Base-by-base conservation (phyloP, 2,113 vertebrate species). In the Sterna hirundo region DNA sequence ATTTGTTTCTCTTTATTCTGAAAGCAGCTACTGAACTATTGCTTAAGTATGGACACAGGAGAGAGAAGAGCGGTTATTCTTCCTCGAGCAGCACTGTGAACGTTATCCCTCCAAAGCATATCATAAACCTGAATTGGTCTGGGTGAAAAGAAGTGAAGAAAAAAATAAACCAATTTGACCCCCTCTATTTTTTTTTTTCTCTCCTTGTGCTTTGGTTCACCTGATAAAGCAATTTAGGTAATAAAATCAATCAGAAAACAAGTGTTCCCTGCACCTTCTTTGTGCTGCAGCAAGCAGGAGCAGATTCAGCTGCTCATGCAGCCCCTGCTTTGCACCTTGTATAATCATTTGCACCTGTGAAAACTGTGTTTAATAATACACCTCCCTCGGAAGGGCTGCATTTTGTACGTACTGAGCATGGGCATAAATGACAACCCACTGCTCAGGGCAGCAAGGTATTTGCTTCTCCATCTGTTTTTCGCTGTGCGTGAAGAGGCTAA, bases 161-260 rank as follows among this genome's bases (percentile, higher is more conserved):
- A 66, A 90, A 51, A 42, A 47, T 5, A 74, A 81, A 88, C 36
- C 60, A 21, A 1, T 72, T 72, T 77, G 34, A 44, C 30, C 38
- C 15, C 16, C 13, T 68, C 47, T 60, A 3, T 30, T 52, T 86
- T 79, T 30, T 79, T 30, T 77, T 89, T 68, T 14, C 19, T 51
- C 44, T 83, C 57, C 52, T 92, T 81, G 25, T 72, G 36, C 32
- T 92, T 90, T 87, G 42, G 22, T 46, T 91, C 77, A 91, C 49
- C 62, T 60, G 49, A 76, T 81, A 57, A 78, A 91, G 65, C 57
- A 90, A 76, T 90, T 82, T 61, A 85, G 44, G 36, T 62, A 85
- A 85, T 57, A 91, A 93, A 94, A 36, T 19, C 87, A 88, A 88
- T 70, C 75, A 93, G 85, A 95, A 90, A 94, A 72, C 1, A n/a